phyloP scores from a whole-genome alignment of 1,140 invertebrate genomes.

The Brachionus rotundiformis region DNA sequence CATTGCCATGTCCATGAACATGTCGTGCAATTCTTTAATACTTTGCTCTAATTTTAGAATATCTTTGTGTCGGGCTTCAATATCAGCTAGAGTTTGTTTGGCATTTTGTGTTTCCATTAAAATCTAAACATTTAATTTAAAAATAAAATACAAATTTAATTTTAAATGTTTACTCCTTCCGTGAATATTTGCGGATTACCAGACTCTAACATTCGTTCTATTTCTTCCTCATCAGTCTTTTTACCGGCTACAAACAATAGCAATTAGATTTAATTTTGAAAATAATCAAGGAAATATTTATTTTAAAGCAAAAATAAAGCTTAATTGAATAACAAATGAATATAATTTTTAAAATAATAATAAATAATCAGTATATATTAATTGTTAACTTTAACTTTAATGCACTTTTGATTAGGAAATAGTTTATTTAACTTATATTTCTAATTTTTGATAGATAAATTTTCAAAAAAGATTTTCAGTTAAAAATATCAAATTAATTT shows the following conservation, averaged over 20 bases:
- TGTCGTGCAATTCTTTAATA: slow-evolving; percentile 94
- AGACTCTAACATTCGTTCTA: slow-evolving; percentile 97
- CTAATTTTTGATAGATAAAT: too few relatives aligned
- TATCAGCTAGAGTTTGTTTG: slow-evolving; percentile 94
- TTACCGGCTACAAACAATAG: slow-evolving; percentile 73
- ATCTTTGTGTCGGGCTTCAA: slow-evolving; percentile 94
- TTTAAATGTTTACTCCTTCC: slow-evolving; percentile 76
- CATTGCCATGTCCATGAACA: slow-evolving; percentile 85
- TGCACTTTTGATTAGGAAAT: too few relatives aligned
- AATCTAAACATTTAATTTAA: too few relatives aligned
- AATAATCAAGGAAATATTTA: too few relatives aligned
- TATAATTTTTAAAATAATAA: too few relatives aligned
- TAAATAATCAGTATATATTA: too few relatives aligned
- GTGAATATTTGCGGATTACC: slow-evolving; percentile 95
- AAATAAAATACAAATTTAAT: too few relatives aligned
- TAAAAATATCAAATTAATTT: slow-evolving; percentile 46
- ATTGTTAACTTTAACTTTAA: too few relatives aligned
- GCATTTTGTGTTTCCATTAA: slow-evolving; percentile 98
- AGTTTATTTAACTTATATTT: too few relatives aligned
- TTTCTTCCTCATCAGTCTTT: slow-evolving; percentile 91
- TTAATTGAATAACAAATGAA: too few relatives aligned
- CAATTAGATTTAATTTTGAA: background rate
- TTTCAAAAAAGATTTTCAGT: too few relatives aligned
- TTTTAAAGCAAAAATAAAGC: too few relatives aligned
- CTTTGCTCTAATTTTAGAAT: slow-evolving; percentile 97